Evolutionary conservation across 2,888 invertebrate species (phyloP).

Genomic region (Lochmaea crataegi): DNA sequence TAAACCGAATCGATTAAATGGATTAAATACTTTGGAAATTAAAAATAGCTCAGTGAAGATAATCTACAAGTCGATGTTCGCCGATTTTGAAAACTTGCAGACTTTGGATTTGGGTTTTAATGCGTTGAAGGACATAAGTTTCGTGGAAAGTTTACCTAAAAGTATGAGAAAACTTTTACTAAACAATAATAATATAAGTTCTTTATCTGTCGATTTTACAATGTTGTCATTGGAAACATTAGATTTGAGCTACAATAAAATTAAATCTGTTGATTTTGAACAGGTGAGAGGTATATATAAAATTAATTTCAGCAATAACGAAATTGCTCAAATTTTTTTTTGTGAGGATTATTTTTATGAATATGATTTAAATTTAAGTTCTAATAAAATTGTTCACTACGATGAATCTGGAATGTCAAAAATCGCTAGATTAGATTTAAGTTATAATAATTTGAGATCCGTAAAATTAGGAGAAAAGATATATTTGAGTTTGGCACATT

Average conservation of each 20-base stretch:
- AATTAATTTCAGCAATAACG: constrained; percentile 22
- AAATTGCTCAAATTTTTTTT: neutral
- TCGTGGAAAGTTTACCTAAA: constrained; percentile 1
- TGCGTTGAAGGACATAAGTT: constrained; percentile 5
- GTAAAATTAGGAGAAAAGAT: constrained; percentile 11
- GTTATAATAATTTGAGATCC: constrained; percentile 16
- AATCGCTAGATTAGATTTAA: constrained; percentile 18
- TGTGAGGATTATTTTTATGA: neutral
- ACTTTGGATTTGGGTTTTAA: constrained; percentile 21
- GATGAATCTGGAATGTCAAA: neutral
- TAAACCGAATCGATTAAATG: constrained; percentile 5
- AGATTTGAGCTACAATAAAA: constrained; percentile 25
- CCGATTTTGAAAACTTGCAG: constrained; percentile 10
- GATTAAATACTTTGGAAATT: constrained; percentile 1
- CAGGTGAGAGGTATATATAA: neutral
- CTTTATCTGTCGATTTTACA: constrained; percentile 2
- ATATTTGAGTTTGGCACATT: constrained; percentile 18
- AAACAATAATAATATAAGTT: constrained; percentile 19
- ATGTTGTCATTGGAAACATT: neutral
- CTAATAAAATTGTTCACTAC: neutral
- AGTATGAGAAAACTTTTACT: constrained; percentile 4
- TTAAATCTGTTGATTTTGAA: constrained; percentile 14
- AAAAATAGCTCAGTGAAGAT: constrained; percentile 12
- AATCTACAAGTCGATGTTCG: constrained; percentile 5
- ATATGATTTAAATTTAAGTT: constrained; percentile 18